Base-by-base conservation (phyloP, 2,113 vertebrate species). In the Dromiciops gliroides region DNA sequence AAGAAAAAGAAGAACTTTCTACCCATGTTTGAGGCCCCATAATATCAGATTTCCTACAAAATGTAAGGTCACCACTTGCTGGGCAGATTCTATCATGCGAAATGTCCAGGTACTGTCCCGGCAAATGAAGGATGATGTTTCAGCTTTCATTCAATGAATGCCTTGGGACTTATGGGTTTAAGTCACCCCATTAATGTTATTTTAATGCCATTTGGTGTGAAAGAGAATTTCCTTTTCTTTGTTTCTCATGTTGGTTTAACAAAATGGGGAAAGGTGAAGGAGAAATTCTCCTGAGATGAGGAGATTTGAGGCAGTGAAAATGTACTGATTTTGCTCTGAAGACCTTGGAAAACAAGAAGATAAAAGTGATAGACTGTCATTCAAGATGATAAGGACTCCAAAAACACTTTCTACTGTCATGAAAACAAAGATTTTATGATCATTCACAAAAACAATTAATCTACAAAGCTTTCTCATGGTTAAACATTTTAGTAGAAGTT, bases 401-500 rank as follows among this genome's bases (percentile, higher is more conserved):
- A 98, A 97, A 98, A 96, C 90, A 96, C 89, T 25, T 93, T 97
- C 97, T 96, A 97, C 24, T 96, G 93, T 93, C 67, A 25, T 95
- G 96, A 96, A 95, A 97, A 97, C 97, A 95, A 51, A 92, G 96
- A 96, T 96, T 97, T 95, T 96, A 94, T 90, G 95, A 94, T 97
- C 97, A 93, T 97, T 97, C 92, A 8, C 10, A 31, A 93, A 89
- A 47, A 92, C 92, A 94, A 95, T 96, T 98, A 96, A 95, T 98
- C 97, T 97, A 95, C 96, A 97, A 95, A 94, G n/a, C 93, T 96
- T 95, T 97, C 93, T 94, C 95, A 97, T n/a, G 93, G 92, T 97
- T 98, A 96, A 98, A 98, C 95, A 95, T 96, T 95, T 93, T 97
- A 95, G 48, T 93, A 93, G 96, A 97, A 95, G 94, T 96, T 96